Evolutionary conservation across 2,888 invertebrate species (phyloP).

Genomic region (Trachelus tabidus): DNA sequence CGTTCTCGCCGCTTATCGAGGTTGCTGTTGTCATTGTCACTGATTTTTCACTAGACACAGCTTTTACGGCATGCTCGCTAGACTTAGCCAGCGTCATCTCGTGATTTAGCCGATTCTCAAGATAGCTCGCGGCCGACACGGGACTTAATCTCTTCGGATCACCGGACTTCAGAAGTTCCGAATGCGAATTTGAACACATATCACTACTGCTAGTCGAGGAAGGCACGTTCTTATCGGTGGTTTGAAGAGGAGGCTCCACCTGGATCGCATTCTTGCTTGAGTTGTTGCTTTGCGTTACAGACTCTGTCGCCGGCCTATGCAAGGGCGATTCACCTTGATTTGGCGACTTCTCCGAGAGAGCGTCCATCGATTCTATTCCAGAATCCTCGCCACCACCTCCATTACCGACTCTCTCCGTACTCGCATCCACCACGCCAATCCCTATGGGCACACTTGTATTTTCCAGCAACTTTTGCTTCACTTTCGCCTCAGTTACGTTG

Average conservation of each 20-base stretch:
- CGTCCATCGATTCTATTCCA: slow-evolving; percentile 94
- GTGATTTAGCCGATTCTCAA: slow-evolving; percentile 51
- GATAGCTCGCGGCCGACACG: slow-evolving; percentile 48
- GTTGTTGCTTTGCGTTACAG: slow-evolving; percentile 48
- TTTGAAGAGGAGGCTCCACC: slow-evolving; percentile 66
- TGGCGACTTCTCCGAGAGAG: slow-evolving; percentile 91
- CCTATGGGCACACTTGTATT: slow-evolving; percentile 49
- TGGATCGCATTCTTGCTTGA: slow-evolving; percentile 49
- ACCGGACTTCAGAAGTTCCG: slow-evolving; percentile 57
- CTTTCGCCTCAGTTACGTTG: slow-evolving; percentile 69
- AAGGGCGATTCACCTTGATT: slow-evolving; percentile 83
- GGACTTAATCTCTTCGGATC: slow-evolving; percentile 50
- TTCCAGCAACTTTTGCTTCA: slow-evolving; percentile 71
- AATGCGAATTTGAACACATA: slow-evolving; percentile 63
- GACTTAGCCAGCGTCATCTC: slow-evolving; percentile 39
- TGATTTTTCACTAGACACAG: slow-evolving; percentile 42
- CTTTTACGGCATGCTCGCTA: slow-evolving; percentile 35
- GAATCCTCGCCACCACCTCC: slow-evolving; percentile 83
- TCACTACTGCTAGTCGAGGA: slow-evolving; percentile 62
- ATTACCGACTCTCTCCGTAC: slow-evolving; percentile 44
- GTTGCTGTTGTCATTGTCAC: slow-evolving; percentile 57
- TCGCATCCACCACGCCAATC: slow-evolving; percentile 42
- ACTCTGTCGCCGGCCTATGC: slow-evolving; percentile 66
- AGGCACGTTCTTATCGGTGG: slow-evolving; percentile 67
- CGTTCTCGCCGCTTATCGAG: slow-evolving; percentile 33